Evolutionary conservation across 2,113 vertebrate genomes (phyloP).

Genomic region (Scalopus aquaticus): DNA sequence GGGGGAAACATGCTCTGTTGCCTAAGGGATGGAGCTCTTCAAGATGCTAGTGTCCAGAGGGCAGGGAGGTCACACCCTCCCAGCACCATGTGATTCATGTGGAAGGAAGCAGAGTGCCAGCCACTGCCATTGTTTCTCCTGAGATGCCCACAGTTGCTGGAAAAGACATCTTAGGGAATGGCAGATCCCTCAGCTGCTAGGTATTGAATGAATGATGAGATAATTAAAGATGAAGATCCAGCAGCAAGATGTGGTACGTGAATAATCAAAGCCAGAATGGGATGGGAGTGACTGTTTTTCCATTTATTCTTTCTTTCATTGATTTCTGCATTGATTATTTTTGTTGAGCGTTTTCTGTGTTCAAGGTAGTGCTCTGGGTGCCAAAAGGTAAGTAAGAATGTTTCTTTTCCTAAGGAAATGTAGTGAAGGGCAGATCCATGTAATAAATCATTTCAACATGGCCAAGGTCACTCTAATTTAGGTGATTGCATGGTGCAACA

Average conservation of each 20-base stretch:
- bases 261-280: background rate
- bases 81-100: background rate
- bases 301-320: background rate
- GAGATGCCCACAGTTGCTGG: background rate
- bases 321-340: conserved; percentile 9
- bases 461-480: accelerated
- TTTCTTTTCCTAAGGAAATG: background rate
- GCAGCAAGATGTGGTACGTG: background rate
- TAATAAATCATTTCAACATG: background rate
- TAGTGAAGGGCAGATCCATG: background rate
- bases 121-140: background rate
- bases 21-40: background rate
- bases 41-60: background rate
- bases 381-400: background rate
- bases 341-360: background rate
- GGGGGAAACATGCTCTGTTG: background rate
- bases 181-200: background rate
- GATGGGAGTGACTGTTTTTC: background rate
- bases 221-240: background rate
- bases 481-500: background rate
- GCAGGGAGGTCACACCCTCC: background rate
- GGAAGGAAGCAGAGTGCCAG: background rate
- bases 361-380: background rate
- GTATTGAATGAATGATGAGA: background rate
- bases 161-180: background rate